These are phyloP conservation scores for Rhopilema esculentum DNA, from an alignment of 30 jellyfish, hydroid and myxozoan genomes.

Conservation along the genomic window DNA sequence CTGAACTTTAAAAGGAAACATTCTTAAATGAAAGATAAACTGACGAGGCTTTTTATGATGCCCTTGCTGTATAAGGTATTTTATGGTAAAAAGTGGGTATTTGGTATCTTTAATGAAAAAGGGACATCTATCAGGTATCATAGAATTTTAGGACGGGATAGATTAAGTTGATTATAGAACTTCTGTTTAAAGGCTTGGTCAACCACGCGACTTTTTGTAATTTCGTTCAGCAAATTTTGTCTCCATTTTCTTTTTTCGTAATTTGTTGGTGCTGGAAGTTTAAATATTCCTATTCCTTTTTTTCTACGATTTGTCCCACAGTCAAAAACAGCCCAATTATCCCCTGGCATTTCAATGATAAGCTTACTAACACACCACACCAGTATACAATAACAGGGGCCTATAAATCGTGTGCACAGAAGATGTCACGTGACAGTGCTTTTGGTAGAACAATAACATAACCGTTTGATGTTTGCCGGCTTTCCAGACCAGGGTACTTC, in stretches of 20 bases:
- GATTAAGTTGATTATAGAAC: background rate
- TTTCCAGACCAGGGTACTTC: conserved; percentile 34
- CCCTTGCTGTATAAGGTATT: conserved; percentile 9
- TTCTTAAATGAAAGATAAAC: background rate
- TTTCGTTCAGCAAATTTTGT: conserved; percentile 3
- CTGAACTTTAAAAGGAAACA: conserved; percentile 9
- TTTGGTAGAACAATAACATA: conserved; percentile 7
- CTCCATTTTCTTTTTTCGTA: background rate
- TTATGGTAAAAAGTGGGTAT: background rate
- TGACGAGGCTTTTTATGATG: background rate
- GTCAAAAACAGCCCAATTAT: conserved; percentile 39
- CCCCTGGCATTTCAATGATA: conserved; percentile 14
- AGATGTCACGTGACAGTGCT: conserved; percentile 22
- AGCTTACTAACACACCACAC: background rate
- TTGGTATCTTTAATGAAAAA: background rate
- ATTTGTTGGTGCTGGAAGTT: background rate
- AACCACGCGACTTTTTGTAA: background rate
- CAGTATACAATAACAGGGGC: background rate
- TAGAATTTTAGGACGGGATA: background rate
- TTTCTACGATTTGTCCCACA: conserved; percentile 42
- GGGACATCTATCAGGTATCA: background rate
- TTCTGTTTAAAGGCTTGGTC: conserved; percentile 26
- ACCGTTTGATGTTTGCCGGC: conserved; percentile 47
- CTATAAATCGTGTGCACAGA: conserved; percentile 25
- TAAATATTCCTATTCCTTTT: conserved; percentile 20